Percentiles rank a stretch among this genome's conserved stretches.
Evolutionary conservation across 2,888 invertebrate species (phyloP).

Genomic region (Aquatica leii): DNA sequence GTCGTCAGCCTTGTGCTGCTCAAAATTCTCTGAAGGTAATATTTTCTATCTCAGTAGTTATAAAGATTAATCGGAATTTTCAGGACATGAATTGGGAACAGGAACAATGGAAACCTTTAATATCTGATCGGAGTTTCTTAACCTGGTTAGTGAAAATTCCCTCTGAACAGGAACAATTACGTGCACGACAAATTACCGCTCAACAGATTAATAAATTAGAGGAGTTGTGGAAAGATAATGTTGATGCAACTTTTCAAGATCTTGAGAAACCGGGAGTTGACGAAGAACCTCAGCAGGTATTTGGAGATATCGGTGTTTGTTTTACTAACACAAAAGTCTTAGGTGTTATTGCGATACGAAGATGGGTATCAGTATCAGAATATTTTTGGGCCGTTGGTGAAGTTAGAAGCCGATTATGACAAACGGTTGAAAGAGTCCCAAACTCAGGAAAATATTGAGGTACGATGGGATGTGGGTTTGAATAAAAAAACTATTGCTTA

Average conservation of each 20-base stretch:
- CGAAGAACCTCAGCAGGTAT: conserved; percentile 94
- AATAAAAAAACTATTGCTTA: conserved; percentile 98
- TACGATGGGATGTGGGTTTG: conserved; percentile 98
- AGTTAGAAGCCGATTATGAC: conserved; percentile 98
- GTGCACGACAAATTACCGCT: conserved; percentile 96
- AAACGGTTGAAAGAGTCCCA: conserved; percentile 97
- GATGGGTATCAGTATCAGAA: conserved; percentile 99
- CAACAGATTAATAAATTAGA: conserved; percentile 98
- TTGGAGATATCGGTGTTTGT: background rate
- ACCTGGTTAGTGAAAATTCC: conserved; percentile 99
- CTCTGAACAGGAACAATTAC: conserved; percentile 92
- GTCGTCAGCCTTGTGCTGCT: conserved; percentile 97
- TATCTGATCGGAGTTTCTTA: conserved; percentile 94
- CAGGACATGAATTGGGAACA: conserved; percentile 99
- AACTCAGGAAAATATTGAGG: conserved; percentile 97
- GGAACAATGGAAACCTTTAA: conserved; percentile 98
- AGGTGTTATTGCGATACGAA: conserved; percentile 78
- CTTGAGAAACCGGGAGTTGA: conserved; percentile 98
- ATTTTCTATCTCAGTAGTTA: background rate
- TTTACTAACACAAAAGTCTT: conserved; percentile 5
- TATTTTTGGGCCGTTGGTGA: conserved; percentile 96
- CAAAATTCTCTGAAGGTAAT: conserved; percentile 87
- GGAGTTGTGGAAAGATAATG: conserved; percentile 98
- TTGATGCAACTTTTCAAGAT: conserved; percentile 97
- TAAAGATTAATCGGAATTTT: conserved; percentile 4